Evolutionary conservation across 2,113 vertebrate species (phyloP).

Genomic region (Myocastor coypus): DNA sequence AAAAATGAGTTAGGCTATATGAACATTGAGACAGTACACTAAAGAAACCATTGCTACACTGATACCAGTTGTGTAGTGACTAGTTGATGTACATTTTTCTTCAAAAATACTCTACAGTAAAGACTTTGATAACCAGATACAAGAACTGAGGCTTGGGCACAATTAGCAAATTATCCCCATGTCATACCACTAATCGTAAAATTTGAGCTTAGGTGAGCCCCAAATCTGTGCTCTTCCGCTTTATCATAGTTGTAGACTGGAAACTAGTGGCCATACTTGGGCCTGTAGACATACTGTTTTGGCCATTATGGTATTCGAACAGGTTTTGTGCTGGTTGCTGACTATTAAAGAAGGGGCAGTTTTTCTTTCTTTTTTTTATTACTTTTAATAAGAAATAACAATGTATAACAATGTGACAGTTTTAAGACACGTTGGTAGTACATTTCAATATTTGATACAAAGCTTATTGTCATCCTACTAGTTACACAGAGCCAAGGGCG

Average conservation of each 20-base stretch:
- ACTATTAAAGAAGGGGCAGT: not conserved
- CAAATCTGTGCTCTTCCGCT: not conserved
- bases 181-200: not conserved
- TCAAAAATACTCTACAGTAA: not conserved
- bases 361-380: too few species aligned
- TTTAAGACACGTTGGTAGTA: too few species aligned
- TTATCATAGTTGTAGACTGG: not conserved
- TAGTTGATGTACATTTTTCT: not conserved
- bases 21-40: not conserved
- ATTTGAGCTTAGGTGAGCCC: not conserved
- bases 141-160: not conserved
- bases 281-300: not conserved
- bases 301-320: not conserved
- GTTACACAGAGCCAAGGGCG: too few species aligned
- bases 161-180: not conserved
- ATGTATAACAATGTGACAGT: too few species aligned
- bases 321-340: not conserved
- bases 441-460: too few species aligned
- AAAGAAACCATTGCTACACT: not conserved
- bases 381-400: too few species aligned
- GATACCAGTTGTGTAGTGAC: not conserved
- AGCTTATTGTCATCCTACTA: too few species aligned
- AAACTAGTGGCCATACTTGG: not conserved
- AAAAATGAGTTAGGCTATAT: not conserved
- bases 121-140: not conserved